Percentiles rank a stretch among this genome's conserved stretches.
These are phyloP conservation scores for Leptodactylus fallax DNA, from an alignment of 2,797 vertebrate species.

Conservation along the genomic window DNA sequence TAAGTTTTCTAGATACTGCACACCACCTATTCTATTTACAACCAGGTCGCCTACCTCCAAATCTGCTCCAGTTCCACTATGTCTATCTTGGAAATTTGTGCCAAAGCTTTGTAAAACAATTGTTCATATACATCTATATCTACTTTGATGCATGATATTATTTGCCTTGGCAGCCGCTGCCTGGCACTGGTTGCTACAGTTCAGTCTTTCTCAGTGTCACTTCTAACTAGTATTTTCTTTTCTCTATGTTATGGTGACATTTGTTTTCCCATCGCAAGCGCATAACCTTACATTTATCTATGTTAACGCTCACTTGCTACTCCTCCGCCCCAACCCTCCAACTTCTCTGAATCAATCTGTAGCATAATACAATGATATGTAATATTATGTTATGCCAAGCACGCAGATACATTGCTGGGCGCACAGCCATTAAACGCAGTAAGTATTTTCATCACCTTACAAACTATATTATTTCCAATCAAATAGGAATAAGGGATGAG, in stretches of 20 bases:
- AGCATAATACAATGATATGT: not conserved
- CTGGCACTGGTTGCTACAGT: not conserved
- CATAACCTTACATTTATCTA: not conserved
- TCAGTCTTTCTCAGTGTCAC: not conserved
- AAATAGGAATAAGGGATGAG: constrained; percentile 2
- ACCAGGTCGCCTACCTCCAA: not conserved
- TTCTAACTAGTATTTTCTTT: not conserved
- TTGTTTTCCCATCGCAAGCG: not conserved
- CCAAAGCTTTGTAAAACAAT: too few relatives aligned
- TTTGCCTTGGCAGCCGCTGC: not conserved
- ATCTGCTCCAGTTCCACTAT: not conserved
- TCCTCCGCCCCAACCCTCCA: not conserved
- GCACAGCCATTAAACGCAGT: not conserved
- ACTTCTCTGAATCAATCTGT: too few relatives aligned
- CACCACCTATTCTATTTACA: not conserved
- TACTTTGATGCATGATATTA: not conserved
- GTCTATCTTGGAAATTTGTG: too few relatives aligned
- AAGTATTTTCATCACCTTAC: not conserved
- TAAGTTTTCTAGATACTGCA: not conserved
- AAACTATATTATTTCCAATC: constrained; percentile 27
- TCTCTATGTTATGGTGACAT: not conserved
- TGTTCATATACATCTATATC: not conserved
- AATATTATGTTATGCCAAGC: not conserved
- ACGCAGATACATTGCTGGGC: not conserved
- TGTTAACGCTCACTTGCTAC: not conserved